These are phyloP conservation scores for Furcifer pardalis DNA, from an alignment of 2,797 vertebrate species.

Conservation along the genomic window DNA sequence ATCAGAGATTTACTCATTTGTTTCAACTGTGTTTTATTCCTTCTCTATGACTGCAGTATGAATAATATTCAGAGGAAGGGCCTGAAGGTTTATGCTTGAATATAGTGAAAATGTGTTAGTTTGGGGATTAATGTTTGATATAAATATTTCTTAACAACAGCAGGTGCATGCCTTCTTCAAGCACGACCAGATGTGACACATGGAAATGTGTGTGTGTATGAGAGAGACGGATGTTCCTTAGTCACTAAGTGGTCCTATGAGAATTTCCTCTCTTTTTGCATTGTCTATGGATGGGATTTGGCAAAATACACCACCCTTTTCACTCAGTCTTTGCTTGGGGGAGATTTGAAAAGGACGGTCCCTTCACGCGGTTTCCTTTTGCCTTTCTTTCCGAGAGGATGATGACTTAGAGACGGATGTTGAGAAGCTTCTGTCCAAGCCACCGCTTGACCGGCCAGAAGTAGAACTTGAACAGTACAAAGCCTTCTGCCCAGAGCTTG, in stretches of 20 bases:
- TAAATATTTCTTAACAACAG: neutral
- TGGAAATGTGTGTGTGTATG: neutral
- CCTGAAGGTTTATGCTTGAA: neutral
- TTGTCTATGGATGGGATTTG: neutral
- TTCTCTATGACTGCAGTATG: neutral
- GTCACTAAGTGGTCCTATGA: neutral
- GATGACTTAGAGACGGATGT: conserved; percentile 87
- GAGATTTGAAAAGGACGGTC: no score
- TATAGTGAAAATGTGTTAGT: neutral
- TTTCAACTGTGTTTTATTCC: no score
- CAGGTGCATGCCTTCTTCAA: neutral
- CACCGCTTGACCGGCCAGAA: conserved; percentile 76
- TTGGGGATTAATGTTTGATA: neutral
- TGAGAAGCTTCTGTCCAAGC: conserved; percentile 74
- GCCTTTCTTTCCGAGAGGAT: conserved; percentile 73
- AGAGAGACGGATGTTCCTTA: neutral
- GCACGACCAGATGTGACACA: neutral
- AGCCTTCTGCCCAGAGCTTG: conserved; percentile 81
- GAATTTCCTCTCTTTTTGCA: neutral
- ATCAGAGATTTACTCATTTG: no score
- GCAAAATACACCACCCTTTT: neutral
- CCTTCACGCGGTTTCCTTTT: neutral
- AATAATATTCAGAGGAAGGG: neutral
- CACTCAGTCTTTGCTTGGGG: neutral
- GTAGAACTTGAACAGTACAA: conserved; percentile 80